Evolutionary conservation across 2,888 invertebrate species (phyloP), one percentile per base, ranked within the genome.

Genomic region (Nephrotoma guestfalica): DNA sequence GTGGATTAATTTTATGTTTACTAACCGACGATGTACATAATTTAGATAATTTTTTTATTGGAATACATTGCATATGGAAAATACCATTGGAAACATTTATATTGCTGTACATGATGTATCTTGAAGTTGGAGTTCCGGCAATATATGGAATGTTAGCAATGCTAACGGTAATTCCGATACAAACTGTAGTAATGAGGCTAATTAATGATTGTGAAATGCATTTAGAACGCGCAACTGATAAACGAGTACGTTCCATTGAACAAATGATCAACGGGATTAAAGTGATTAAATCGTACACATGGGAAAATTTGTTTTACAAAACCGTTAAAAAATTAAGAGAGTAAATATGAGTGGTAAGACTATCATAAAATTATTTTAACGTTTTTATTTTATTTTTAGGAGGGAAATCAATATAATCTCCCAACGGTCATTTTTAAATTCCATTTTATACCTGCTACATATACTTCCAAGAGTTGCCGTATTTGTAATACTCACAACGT

Each of bases 211-310:
- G 71, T 30, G 71, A 71, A 71, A 71, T 93, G 47, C 93, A 96
- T 6, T 90, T 92, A 0, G 92, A 94, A 89, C 95, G 95, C 0
- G 96, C 97, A 87, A 95, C 96, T 0, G 96, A 96, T 89, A 94
- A 95, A 89, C 92, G 97, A 88, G 94, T 97, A 11, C 93, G 95
- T 87, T 92, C 96, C 9, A 97, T 98, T 97, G 97, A 96, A 90
- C 98, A 97, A 90, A 95, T 97, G 0, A 94, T 97, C 43, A 94
- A 94, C 87, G 96, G 96, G 2, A 96, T 97, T 88, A 94, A 96
- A 87, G 95, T 97, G 0, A 96, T 97, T 88, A 97, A 97, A 92
- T 96, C 97, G 96, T 97, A 96, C 89, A 94, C 96, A 0, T 97
- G 97, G 94, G 97, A 97, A 89, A 94, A 93, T 88, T 95, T 96